phyloP scores from a whole-genome alignment of 2,113 vertebrate genomes.

The Heterotilapia buettikoferi region DNA sequence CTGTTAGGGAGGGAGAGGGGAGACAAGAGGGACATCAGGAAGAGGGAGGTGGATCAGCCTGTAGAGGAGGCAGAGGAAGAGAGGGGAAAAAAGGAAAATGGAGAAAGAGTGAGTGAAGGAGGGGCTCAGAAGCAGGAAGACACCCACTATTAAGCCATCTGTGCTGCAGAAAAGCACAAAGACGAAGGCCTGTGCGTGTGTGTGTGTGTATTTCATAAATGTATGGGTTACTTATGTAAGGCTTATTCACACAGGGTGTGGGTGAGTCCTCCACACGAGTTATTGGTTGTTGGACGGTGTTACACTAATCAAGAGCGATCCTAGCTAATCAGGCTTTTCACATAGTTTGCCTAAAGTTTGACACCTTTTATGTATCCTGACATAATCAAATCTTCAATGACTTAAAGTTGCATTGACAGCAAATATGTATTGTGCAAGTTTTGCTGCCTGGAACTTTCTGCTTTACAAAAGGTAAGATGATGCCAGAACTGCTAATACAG shows the following conservation, averaged over 20 bases:
- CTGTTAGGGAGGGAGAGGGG: constrained; percentile 6
- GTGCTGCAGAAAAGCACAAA: constrained; percentile 51
- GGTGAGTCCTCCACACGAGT: neutral
- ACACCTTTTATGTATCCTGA: neutral
- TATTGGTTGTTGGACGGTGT: neutral
- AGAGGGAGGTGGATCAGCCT: constrained; percentile 1
- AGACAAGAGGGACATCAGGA: neutral
- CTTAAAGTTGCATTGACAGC: neutral
- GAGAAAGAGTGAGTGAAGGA: constrained; percentile 4
- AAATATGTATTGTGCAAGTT: neutral
- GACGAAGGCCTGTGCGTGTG: neutral
- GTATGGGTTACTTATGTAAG: neutral
- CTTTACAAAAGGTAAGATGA: neutral
- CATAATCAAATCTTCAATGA: neutral
- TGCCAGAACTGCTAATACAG: neutral
- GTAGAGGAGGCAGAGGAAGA: neutral
- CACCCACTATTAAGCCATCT: constrained; percentile 68
- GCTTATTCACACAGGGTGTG: neutral
- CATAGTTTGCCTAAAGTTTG: neutral
- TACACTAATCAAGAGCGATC: neutral
- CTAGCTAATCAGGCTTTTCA: neutral
- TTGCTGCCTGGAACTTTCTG: neutral
- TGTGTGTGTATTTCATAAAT: neutral
- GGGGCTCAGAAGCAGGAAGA: constrained; percentile 42
- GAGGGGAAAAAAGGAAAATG: neutral